Evolutionary conservation across 2,888 invertebrate genomes (phyloP).

Genomic region (Heliconius cydno): DNA sequence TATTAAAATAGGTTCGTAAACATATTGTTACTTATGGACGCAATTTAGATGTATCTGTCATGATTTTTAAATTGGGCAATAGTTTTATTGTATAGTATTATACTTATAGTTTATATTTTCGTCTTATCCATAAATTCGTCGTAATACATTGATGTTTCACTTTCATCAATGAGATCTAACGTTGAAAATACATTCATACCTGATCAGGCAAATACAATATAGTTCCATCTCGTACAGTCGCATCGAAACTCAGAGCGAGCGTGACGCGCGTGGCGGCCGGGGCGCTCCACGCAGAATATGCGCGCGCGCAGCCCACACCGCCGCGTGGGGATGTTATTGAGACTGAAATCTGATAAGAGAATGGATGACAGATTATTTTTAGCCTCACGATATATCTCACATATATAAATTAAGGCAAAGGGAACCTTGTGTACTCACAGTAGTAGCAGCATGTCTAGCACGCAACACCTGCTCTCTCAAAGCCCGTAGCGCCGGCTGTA

Average conservation of each 20-base stretch:
- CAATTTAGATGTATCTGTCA: too few species aligned
- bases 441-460: slow-evolving; percentile 91
- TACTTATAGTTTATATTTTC: too few species aligned
- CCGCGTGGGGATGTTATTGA: slow-evolving; percentile 86
- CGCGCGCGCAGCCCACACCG: slow-evolving; percentile 87
- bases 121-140: too few species aligned
- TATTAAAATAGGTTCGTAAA: too few species aligned
- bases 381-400: neutral
- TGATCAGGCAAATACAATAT: slow-evolving; percentile 84
- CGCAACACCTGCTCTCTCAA: slow-evolving; percentile 89
- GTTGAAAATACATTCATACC: slow-evolving; percentile 36
- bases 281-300: slow-evolving; percentile 86
- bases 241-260: slow-evolving; percentile 87
- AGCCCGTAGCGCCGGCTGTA: slow-evolving; percentile 86
- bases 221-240: slow-evolving; percentile 85
- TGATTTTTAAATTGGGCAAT: too few species aligned
- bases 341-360: slow-evolving; percentile 86
- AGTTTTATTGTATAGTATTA: too few species aligned
- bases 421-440: slow-evolving; percentile 84
- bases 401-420: neutral
- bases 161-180: too few species aligned
- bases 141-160: too few species aligned
- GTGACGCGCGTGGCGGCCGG: slow-evolving; percentile 88
- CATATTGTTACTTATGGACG: too few species aligned
- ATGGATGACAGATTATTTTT: neutral